These are phyloP conservation scores for Polydrusus cervinus DNA, from an alignment of 2,888 invertebrate species.

Conservation along the genomic window DNA sequence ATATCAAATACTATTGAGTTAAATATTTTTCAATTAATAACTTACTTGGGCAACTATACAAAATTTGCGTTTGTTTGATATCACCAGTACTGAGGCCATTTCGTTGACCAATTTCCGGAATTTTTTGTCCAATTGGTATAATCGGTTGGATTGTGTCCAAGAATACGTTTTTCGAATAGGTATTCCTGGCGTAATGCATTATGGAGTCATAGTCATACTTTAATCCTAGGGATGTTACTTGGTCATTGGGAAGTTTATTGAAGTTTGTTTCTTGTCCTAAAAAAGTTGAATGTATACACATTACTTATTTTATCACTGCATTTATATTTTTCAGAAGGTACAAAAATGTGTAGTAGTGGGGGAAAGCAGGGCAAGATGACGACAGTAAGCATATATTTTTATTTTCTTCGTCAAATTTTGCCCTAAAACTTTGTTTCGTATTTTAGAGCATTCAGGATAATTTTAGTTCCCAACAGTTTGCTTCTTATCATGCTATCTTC, in stretches of 20 bases:
- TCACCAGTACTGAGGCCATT: conserved; percentile 93
- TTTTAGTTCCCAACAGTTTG: no score
- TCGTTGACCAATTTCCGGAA: conserved; percentile 95
- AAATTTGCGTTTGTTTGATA: conserved; percentile 94
- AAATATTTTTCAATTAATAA: conserved; percentile 55
- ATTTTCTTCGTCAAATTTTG: no score
- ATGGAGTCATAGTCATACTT: conserved; percentile 97
- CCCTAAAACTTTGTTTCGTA: no score
- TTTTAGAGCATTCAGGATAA: no score
- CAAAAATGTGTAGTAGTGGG: no score
- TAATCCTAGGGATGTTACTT: conserved; percentile 95
- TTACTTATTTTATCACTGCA: no score
- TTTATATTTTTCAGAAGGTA: no score
- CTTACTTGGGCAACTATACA: conserved; percentile 95
- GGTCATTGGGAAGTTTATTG: conserved; percentile 94
- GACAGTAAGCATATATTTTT: no score
- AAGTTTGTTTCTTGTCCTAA: conserved; percentile 98
- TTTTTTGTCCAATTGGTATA: conserved; percentile 82
- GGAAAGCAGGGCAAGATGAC: no score
- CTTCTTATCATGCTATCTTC: no score
- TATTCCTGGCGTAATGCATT: conserved; percentile 98
- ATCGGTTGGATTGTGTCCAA: conserved; percentile 94
- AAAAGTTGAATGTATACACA: conserved; percentile 51
- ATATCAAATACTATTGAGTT: no score
- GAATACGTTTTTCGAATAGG: conserved; percentile 94